Evolutionary conservation across 2,113 vertebrate species (phyloP).

Genomic region (Turnix velox): DNA sequence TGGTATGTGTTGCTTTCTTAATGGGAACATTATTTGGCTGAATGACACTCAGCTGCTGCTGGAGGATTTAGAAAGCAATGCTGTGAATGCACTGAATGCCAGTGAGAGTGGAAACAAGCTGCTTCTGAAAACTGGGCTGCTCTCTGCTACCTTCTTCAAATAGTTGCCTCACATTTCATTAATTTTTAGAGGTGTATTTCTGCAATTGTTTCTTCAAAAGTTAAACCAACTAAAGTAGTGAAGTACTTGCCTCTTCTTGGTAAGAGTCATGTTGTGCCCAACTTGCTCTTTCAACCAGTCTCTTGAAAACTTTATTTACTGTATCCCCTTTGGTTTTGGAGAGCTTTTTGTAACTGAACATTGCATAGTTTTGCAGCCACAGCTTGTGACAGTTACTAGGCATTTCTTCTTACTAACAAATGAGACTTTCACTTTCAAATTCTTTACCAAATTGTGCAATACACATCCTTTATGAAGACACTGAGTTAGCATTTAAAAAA

Average conservation of each 20-base stretch:
- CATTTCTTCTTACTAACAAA: conserved; percentile 12
- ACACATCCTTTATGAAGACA: conserved; percentile 21
- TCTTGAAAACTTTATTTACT: neutral
- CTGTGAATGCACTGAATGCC: neutral
- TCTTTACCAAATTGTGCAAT: conserved; percentile 33
- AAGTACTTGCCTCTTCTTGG: neutral
- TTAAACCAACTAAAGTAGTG: neutral
- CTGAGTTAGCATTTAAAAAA: neutral
- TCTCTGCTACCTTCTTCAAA: neutral
- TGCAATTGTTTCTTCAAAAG: neutral
- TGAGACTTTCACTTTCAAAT: conserved; percentile 51
- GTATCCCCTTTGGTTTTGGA: neutral
- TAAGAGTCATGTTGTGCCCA: neutral
- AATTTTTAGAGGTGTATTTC: neutral
- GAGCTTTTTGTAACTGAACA: neutral
- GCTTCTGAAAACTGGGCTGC: neutral
- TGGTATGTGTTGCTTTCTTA: neutral
- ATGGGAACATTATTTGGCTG: neutral
- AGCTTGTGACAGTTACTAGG: conserved; percentile 19
- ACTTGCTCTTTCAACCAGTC: neutral
- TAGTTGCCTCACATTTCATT: neutral
- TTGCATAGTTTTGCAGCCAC: neutral
- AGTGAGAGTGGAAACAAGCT: neutral
- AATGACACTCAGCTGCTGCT: neutral
- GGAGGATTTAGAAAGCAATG: neutral